Evolutionary conservation across 2,797 vertebrate genomes (phyloP), one percentile per base, ranked within the genome.

Genomic region (Echeneis naucrates): DNA sequence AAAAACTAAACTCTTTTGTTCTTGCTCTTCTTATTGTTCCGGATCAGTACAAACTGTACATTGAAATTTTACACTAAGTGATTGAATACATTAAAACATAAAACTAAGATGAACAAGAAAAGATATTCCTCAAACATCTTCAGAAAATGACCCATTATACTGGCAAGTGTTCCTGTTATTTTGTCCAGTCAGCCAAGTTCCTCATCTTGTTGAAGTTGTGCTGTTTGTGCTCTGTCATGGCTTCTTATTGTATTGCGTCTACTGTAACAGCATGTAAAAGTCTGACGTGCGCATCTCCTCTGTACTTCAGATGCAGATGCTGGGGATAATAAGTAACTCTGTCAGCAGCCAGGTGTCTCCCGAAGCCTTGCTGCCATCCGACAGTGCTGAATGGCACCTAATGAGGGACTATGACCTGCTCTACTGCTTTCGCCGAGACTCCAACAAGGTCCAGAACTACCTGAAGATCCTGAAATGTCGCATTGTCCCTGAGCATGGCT

Each of bases 381-480:
- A 88, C 59, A 89, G 77, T 2, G 80, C 81, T 3, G 93, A 94
- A 72, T 87, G 90, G 89, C 92, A 74, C 50, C 75, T 81, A 69
- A 95, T 95, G 94, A 95, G 91, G 51, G 90, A 95, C 88, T 93
- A 94, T 2, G 92, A 95, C 67, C 94, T 96, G 51, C 93, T 96
- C 55, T 94, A 93, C 85, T 97, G 96, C 75, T 96, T 96, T 62
- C 94, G 95, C 51, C 90, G 95, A 67, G 95, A 96, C 78, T 95
- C 95, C 38, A 94, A 94, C 88, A 96, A 96, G 87, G 93, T 96
- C 67, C 95, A 96, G 91, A 95, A 94, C 90, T 96, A 95, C 91
- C 86, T 96, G 82, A 96, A 95, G 91, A 93, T 96, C 84, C 94
- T 96, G 1, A 96, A 96, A 85, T 95, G 94, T 84, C 94, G 94